Base-by-base conservation (phyloP, 1,140 invertebrate genomes). In the Conus ventricosus region DNA sequence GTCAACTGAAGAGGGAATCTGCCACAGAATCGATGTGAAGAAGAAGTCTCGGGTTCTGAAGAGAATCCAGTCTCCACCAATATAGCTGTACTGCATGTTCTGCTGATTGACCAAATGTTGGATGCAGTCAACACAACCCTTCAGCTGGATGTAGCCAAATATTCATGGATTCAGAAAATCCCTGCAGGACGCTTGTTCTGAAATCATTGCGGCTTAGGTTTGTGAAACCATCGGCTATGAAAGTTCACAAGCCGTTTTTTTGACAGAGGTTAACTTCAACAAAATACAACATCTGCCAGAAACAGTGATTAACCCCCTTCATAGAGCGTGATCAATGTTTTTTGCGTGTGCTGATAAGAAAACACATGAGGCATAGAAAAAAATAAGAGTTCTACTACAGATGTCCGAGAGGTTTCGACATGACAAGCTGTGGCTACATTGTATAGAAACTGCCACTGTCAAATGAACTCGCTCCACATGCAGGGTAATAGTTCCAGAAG, bases 51-150 rank as follows among this genome's bases (percentile, higher is more conserved):
- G 60, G 15, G 39, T 11, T 5, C 55, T 85, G 7, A 85, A 25
- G 57, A 67, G 7, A 23, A 63, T 27, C n/a, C 63, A 63, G 63
- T 88, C 84, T 6, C 84, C 85, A 75, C 78, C 39, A 80, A n/a
- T n/a, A n/a, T n/a, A 67, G 67, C 57, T 71, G 20, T 85, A 80
- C 75, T 75, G 25, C 80, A 60, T 88, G 87, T 87, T 88, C 39
- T 54, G 78, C 20, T 51, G 80, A 83, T 23, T 63, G 4, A n/a
- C 39, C 27, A 63, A 54, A 23, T 80, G 25, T 60, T 85, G 51
- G 67, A 88, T 23, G 67, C 5, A 15, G 81, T 88, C 20, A 88
- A 71, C 53, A 57, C 81, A 13, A 20, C 53, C 11, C 39, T 90
- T 6, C 88, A 84, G 67, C 23, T 5, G 13, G 25, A 85, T n/a